Percentiles rank a stretch among this genome's conserved stretches.
Evolutionary conservation across 1,140 invertebrate species (phyloP).

Genomic region (Panagrolaimus sp.): DNA sequence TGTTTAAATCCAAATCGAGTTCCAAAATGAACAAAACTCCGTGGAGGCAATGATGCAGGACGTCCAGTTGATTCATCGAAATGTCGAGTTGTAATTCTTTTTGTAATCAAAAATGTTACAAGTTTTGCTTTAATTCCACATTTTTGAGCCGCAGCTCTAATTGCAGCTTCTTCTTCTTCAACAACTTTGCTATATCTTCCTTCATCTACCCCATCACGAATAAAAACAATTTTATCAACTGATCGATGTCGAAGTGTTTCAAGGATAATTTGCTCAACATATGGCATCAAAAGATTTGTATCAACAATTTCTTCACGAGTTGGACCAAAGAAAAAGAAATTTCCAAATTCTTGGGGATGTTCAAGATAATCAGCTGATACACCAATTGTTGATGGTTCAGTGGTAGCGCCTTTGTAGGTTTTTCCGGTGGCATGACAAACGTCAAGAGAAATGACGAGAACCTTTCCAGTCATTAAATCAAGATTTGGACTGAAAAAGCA

Average conservation of each 20-base stretch:
- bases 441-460: not conserved
- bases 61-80: too few species aligned
- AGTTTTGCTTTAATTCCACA: not conserved
- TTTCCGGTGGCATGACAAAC: conserved; percentile 12
- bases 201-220: conserved; percentile 33
- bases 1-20: too few species aligned
- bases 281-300: conserved; percentile 13
- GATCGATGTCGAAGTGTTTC: conserved; percentile 23
- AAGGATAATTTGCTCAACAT: conserved; percentile 15
- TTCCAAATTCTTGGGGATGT: conserved; percentile 30
- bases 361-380: conserved; percentile 24
- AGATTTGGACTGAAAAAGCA: not conserved
- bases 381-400: not conserved
- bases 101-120: too few species aligned
- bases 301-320: conserved; percentile 32
- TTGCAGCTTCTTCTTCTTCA: conserved; percentile 30
- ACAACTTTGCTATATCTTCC: conserved; percentile 35
- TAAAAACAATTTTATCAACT: conserved; percentile 27
- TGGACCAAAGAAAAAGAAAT: conserved; percentile 32
- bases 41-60: too few species aligned
- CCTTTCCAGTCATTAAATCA: not conserved
- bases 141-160: conserved; percentile 27
- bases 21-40: too few species aligned
- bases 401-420: not conserved
- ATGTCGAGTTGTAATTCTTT: too few species aligned